A percentile compares a stretch with the other conserved stretches of the same genome.
Evolutionary conservation across 2,113 vertebrate species (phyloP).

Genomic region (Cavia aperea): DNA sequence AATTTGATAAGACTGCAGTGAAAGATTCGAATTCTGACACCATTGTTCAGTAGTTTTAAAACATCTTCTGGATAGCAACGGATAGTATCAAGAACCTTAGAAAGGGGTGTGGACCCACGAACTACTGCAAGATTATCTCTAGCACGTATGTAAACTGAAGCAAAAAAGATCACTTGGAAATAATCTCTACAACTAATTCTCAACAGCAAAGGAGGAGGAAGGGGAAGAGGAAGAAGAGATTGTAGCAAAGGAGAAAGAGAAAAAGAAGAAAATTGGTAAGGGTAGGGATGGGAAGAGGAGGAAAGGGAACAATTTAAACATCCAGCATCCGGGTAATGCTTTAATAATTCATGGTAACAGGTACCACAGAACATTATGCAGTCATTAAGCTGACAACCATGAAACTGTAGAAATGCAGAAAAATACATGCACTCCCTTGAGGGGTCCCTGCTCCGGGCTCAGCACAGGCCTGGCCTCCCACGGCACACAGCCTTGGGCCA

Average conservation of each 20-base stretch:
- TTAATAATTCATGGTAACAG: slow-evolving; percentile 58
- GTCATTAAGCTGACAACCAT: slow-evolving; percentile 33
- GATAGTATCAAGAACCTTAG: background rate
- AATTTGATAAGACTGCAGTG: slow-evolving; percentile 9
- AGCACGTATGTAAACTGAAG: background rate
- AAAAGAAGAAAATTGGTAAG: background rate
- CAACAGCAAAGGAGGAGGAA: background rate
- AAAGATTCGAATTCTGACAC: slow-evolving; percentile 7
- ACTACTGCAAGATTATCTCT: background rate
- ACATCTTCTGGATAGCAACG: slow-evolving; percentile 1
- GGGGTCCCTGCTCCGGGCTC: background rate
- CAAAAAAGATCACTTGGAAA: background rate
- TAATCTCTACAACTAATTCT: slow-evolving; percentile 29
- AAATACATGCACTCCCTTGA: background rate
- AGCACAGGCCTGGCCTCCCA: background rate
- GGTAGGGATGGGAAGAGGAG: background rate
- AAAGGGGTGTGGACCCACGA: background rate
- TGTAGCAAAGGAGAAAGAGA: background rate
- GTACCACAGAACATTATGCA: slow-evolving; percentile 26
- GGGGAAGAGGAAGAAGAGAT: background rate
- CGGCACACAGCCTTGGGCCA: background rate
- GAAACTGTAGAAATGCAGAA: slow-evolving; percentile 31
- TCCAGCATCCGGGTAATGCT: slow-evolving; percentile 2
- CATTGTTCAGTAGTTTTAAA: slow-evolving; percentile 13
- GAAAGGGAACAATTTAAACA: slow-evolving; percentile 1